Evolutionary conservation across 2,113 vertebrate species (phyloP).

Genomic region (Bubo blakistoni): DNA sequence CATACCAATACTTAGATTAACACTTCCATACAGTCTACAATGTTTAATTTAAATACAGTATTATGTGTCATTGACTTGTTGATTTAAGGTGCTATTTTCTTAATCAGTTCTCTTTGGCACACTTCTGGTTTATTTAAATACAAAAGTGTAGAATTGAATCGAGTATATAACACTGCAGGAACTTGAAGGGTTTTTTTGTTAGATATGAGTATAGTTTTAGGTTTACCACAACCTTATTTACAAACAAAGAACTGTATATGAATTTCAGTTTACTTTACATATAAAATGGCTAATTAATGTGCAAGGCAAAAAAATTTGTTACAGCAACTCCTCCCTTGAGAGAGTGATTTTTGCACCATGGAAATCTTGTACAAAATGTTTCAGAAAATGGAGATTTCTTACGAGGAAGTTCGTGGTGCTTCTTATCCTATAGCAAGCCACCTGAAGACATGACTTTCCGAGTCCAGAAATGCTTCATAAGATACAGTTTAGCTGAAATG

Average conservation of each 20-base stretch:
- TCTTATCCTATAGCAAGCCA: neutral
- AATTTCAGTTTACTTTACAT: slow-evolving; percentile 47
- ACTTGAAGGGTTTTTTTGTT: neutral
- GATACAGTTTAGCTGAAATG: neutral
- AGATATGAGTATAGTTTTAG: slow-evolving; percentile 11
- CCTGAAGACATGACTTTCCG: neutral
- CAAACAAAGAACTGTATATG: slow-evolving; percentile 25
- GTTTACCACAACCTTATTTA: slow-evolving; percentile 61
- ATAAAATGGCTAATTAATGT: slow-evolving; percentile 37
- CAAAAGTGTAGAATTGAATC: slow-evolving; percentile 27
- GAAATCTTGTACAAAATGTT: slow-evolving; percentile 22
- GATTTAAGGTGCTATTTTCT: slow-evolving; percentile 55
- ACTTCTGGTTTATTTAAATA: slow-evolving; percentile 51
- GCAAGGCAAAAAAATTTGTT: slow-evolving; percentile 25
- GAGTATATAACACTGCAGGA: slow-evolving; percentile 11
- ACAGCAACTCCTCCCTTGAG: neutral
- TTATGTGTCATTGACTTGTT: slow-evolving; percentile 27
- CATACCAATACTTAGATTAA: slow-evolving; percentile 36
- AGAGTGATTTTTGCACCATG: slow-evolving; percentile 38
- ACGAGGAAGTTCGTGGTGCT: neutral
- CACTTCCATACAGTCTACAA: neutral
- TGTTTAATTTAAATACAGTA: slow-evolving; percentile 48
- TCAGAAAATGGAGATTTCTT: slow-evolving; percentile 9
- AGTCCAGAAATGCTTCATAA: neutral
- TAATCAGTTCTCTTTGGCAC: slow-evolving; percentile 71